Conservation (phyloP, 2,113 vertebrate species). For the Phyllopteryx taeniolatus region DNA sequence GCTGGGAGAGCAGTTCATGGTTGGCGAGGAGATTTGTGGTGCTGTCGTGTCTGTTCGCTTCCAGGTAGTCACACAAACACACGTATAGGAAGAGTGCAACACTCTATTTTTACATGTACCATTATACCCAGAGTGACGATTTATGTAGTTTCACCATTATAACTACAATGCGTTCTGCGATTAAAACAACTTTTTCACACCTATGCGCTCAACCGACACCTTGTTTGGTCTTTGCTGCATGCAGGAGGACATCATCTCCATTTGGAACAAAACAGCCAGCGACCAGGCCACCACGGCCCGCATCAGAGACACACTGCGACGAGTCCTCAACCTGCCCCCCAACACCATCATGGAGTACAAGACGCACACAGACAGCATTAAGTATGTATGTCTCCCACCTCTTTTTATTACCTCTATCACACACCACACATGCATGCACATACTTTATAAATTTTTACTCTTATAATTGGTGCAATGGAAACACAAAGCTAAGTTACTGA, state of each 20-base stretch:
- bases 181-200: too few species aligned
- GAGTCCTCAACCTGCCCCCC: slow-evolving; percentile 80
- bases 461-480: neutral
- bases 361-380: slow-evolving; percentile 82
- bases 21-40: slow-evolving; percentile 82
- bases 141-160: too few species aligned
- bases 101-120: too few species aligned
- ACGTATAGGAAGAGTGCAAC: neutral
- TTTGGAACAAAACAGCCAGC: slow-evolving; percentile 83
- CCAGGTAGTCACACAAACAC: slow-evolving; percentile 63
- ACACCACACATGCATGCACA: slow-evolving; percentile 9
- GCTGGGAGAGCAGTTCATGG: slow-evolving; percentile 84
- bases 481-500: too few species aligned
- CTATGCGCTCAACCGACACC: neutral
- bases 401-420: slow-evolving; percentile 35
- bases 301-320: slow-evolving; percentile 79
- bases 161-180: neutral
- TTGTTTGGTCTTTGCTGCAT: slow-evolving; percentile 1
- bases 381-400: slow-evolving; percentile 70
- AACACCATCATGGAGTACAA: slow-evolving; percentile 85
- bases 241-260: slow-evolving; percentile 82
- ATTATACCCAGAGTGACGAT: too few species aligned
- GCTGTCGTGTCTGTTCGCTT: slow-evolving; percentile 82
- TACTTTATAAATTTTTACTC: slow-evolving; percentile 1
- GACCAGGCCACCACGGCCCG: slow-evolving; percentile 79